Evolutionary conservation across 2,797 vertebrate species (phyloP), one percentile per base, ranked within the genome.

Genomic region (Pyrocephalus nanus): DNA sequence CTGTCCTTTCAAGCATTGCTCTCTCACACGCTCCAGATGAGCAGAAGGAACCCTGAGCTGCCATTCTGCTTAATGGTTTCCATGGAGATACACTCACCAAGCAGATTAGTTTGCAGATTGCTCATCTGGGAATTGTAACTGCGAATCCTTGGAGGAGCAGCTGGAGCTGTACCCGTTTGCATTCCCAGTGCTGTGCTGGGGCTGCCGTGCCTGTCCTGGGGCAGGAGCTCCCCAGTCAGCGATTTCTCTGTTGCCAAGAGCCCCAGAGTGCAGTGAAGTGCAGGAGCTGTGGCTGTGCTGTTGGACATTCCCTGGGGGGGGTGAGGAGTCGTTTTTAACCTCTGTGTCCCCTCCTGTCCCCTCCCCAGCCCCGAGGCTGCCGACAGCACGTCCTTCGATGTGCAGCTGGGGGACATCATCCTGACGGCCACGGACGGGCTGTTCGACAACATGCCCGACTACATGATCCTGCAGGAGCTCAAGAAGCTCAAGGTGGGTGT

Each of bases 401-500:
- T 99, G 70, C 99, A 99, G 97, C 98, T 99, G 9, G 99, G 99
- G 71, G 99, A 99, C 97, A 99, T 99, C 96, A 99, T 99, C 96
- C 98, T 99, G 94, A 99, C 99, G 0, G 99, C 99, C 11, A 99
- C 99, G 4, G 99, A 99, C 2, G 99, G 99, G 10, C 99, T 99
- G n/a, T 99, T 99, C 51, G 99, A 99, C 98, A 99, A 99, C 98
- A 99, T 99, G 99, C 99, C 99, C 5, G 99, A 99, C 97, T 99
- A 99, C 94, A 99, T 99, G 99, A 99, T 99, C 93, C 98, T 99
- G 93, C 99, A 99, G 93, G 99, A 99, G 98, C 96, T 99, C 55
- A 99, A 99, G 95, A 99, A 99, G 94, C 98, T 99, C 67, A 99
- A 99, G 98, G 99, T 99, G 96, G 91, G 86, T 1, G 5, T 21